Percentiles rank a stretch among this genome's conserved stretches.
Evolutionary conservation across 2,113 vertebrate species (phyloP).

Genomic region (Triplophysa siluroides): DNA sequence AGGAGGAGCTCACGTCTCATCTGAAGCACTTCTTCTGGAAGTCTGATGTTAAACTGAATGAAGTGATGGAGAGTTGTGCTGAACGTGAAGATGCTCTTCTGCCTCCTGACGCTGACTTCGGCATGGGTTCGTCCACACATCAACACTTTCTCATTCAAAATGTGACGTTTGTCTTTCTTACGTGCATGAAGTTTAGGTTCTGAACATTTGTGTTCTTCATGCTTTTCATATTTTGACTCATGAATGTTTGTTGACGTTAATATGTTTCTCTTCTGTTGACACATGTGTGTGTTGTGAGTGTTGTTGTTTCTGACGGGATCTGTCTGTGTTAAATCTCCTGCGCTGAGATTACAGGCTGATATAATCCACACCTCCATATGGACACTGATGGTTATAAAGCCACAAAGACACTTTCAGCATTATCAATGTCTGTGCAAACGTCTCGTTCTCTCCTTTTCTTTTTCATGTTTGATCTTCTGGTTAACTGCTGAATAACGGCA

Average conservation of each 20-base stretch:
- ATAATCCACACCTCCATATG: constrained; percentile 71
- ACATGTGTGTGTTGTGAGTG: neutral
- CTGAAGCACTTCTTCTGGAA: neutral
- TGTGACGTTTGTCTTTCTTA: no score
- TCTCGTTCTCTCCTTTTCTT: no score
- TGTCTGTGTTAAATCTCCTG: constrained; percentile 66
- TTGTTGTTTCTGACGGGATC: neutral
- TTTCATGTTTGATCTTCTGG: no score
- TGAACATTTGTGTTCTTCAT: no score
- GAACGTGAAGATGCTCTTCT: constrained; percentile 65
- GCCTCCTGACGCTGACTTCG: constrained; percentile 71
- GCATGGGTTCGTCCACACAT: constrained; percentile 64
- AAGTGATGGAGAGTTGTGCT: constrained; percentile 59
- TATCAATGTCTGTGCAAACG: no score
- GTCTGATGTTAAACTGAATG: neutral
- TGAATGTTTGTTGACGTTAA: no score
- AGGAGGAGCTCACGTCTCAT: constrained; percentile 29
- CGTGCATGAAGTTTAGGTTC: no score
- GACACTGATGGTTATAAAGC: neutral
- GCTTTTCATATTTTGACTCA: no score
- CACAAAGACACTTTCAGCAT: neutral
- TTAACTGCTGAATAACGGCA: no score
- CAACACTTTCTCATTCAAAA: no score
- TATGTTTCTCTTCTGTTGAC: neutral
- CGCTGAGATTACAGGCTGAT: constrained; percentile 73